Base-by-base conservation (phyloP, 2,113 vertebrate genomes). In the Burhinus bistriatus region DNA sequence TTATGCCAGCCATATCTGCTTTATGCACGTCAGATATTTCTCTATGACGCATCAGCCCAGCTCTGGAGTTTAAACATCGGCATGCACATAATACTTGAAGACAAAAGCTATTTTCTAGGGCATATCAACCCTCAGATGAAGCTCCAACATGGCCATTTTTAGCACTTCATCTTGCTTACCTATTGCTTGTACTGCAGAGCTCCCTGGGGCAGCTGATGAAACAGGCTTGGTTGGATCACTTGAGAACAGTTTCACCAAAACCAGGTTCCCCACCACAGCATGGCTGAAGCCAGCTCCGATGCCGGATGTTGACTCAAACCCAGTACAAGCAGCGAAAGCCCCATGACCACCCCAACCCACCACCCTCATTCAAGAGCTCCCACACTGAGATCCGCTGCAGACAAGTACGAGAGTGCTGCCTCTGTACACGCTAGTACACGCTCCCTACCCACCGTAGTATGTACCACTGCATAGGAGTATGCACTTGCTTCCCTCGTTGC, bases 401-500 rank as follows among this genome's bases (percentile, higher is more conserved):
- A 51, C 59, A 38, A 51, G 22, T 7, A 58, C 40, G 26, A 57
- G 49, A 38, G 55, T 13, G 15, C 40, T 73, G 75, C 29, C 69
- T 34, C 3, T 7, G 9, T 4, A 3, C 1, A 8, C 26, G 8
- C 34, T 5, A 5, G 9, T 14, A 11, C 4, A 36, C 0, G 0
- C 49, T 93, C 77, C 64, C 42, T 32, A 4, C 70, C 70, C 42
- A 6, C 32, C 6, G 1, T 4, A 44, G 22, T 1, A 40, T 10
- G 4, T 12, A 7, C 34, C 25, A 5, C 7, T 40, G 47, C 47
- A 26, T 0, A 8, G 59, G 2, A 51, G 55, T 5, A 49, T 7
- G 34, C 3, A 3, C 23, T 54, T 61, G 55, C 70, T 44, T 40
- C 45, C n/a, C 59, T 86, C 58, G 6, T 22, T 68, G 76, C 16